Evolutionary conservation across 2,113 vertebrate genomes (phyloP).

Genomic region (Burhinus oedicnemus): DNA sequence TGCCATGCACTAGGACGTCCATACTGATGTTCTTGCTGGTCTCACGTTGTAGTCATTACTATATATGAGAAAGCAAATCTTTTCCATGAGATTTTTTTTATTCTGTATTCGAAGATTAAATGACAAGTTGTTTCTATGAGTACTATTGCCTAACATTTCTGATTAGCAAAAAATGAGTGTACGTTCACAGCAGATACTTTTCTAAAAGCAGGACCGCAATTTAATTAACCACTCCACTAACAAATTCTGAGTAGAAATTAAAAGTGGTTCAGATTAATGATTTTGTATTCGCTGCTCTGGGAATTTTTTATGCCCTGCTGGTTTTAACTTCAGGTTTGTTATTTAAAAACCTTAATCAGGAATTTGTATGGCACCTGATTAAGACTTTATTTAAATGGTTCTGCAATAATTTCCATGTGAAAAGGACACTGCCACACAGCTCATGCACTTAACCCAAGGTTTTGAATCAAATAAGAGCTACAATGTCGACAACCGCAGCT

Average conservation of each 20-base stretch:
- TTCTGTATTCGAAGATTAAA: background rate
- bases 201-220: background rate
- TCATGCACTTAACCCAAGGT: background rate
- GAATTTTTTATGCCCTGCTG: background rate
- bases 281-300: background rate
- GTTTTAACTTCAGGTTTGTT: slow-evolving; percentile 54
- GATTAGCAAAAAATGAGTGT: slow-evolving; percentile 7
- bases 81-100: background rate
- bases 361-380: slow-evolving; percentile 36
- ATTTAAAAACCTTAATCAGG: slow-evolving; percentile 53
- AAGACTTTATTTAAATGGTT: slow-evolving; percentile 42
- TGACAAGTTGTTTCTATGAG: background rate
- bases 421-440: background rate
- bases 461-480: background rate
- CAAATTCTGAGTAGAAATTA: slow-evolving; percentile 34
- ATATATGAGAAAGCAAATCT: background rate
- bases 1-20: background rate
- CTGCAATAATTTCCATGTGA: background rate
- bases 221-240: slow-evolving; percentile 24
- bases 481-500: background rate
- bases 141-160: background rate
- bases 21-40: background rate
- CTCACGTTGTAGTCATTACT: background rate
- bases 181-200: background rate
- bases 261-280: slow-evolving; percentile 49